Base-by-base conservation (phyloP, 2,113 vertebrate genomes). In the Microtus montanus region DNA sequence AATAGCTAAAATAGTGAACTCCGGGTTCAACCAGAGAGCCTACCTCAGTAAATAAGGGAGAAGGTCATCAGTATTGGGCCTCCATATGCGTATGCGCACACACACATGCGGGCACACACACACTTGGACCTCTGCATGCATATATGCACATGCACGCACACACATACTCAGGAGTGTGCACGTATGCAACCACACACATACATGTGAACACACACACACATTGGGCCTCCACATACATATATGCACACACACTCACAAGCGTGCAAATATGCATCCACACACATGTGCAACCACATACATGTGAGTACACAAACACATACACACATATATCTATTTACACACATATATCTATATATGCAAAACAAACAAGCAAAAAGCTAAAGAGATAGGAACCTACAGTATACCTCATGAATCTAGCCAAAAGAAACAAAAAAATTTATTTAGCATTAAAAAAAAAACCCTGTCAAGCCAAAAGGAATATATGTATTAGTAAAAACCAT, bases 401-500 rank as follows among this genome's bases (percentile, higher is more conserved):
- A 44, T 44, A 44, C 38, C 26, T 64, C 41, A 41, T 64, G 38
- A 84, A 44, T 64, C 58, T 84, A 84, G 19, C n/a, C 26, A 19
- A 64, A 64, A 44, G 38, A 38, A 64, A 44, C 89, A 73, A 14
- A 41, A 93, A 58, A 20, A 58, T 0, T 20, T 19, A 17, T 58
- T 9, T 66, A 86, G 38, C 6, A 44, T 86, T 33, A 75, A 78
- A 74, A 80, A 93, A 78, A 78, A 49, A 49, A 13, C 52, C 22
- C 9, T 14, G 89, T 17, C 47, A 44, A 73, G n/a, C 71, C 71
- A 22, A 17, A 44, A 71, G 5, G 5, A 8, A 22, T 64, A 1
- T 68, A 10, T 58, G 5, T 91, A 11, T 66, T 73, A 92, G 61
- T 89, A 58, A 96, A 96, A 96, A 78, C 49, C 19, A 3, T 17